A percentile compares a stretch with the other conserved stretches of the same genome.
Evolutionary conservation across 1,140 invertebrate species (phyloP).

Genomic region (Cherax quadricarinatus): DNA sequence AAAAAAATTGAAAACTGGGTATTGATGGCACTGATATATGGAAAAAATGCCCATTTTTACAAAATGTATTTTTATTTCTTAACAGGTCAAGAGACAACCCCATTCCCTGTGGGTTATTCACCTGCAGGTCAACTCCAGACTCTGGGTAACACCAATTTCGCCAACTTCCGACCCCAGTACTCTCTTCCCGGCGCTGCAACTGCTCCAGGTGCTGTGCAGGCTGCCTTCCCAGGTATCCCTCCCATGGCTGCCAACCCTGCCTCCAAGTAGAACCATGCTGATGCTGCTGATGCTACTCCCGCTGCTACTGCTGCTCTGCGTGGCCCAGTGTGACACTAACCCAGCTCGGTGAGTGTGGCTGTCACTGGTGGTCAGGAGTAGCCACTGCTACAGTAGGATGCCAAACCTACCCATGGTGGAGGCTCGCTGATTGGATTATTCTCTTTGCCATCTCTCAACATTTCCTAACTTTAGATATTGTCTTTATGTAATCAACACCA

Average conservation of each 20-base stretch:
- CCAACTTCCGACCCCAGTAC: slow-evolving; percentile 92
- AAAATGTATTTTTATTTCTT: too few relatives aligned
- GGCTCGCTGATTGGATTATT: slow-evolving; percentile 21
- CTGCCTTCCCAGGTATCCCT: slow-evolving; percentile 71
- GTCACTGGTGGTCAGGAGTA: slow-evolving; percentile 64
- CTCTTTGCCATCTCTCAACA: background rate
- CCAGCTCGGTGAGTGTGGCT: slow-evolving; percentile 69
- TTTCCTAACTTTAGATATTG: background rate
- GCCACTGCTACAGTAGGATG: slow-evolving; percentile 18
- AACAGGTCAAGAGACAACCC: slow-evolving; percentile 79
- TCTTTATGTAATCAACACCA: background rate
- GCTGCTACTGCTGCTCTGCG: slow-evolving; percentile 63
- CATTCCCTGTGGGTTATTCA: slow-evolving; percentile 88
- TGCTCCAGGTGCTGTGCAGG: slow-evolving; percentile 63
- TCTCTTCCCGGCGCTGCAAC: slow-evolving; percentile 82
- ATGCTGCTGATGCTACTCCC: slow-evolving; percentile 64
- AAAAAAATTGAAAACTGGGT: too few relatives aligned
- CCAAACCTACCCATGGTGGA: slow-evolving; percentile 40
- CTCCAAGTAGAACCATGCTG: slow-evolving; percentile 67
- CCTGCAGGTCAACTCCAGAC: slow-evolving; percentile 82
- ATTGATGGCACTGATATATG: too few relatives aligned
- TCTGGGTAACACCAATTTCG: slow-evolving; percentile 88
- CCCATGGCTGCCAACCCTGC: slow-evolving; percentile 69
- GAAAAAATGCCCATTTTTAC: too few relatives aligned
- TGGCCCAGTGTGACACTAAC: slow-evolving; percentile 71